Conservation (phyloP, 2,797 vertebrate species). For the Arnoldichthys spilopterus region DNA sequence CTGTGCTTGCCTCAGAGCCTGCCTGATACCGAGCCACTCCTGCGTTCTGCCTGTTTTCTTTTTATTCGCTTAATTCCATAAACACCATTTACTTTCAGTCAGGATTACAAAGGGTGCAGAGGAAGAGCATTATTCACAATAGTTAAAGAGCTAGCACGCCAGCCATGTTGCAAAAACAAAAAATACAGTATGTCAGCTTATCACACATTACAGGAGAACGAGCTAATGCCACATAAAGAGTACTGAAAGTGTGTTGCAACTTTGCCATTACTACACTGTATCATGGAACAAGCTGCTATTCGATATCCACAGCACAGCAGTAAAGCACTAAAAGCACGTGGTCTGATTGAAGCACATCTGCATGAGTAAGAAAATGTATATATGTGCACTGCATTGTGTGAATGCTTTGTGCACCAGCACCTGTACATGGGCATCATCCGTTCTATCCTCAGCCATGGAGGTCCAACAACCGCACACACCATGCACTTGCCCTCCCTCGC, state of each 20-base stretch:
- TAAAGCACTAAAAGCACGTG: background rate
- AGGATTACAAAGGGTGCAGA: constrained; percentile 56
- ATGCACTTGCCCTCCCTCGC: background rate
- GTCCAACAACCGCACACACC: constrained; percentile 18
- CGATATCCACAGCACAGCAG: background rate
- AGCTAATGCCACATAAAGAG: constrained; percentile 3
- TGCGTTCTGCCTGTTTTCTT: constrained; percentile 52
- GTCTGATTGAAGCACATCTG: background rate
- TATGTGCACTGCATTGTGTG: no score
- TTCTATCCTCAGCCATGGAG: background rate
- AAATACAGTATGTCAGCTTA: constrained; percentile 39
- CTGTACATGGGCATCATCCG: background rate
- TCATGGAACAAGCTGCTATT: background rate
- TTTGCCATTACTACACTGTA: constrained; percentile 1
- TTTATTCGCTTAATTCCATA: constrained; percentile 66
- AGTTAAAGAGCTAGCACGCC: constrained; percentile 57
- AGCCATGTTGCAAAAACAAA: constrained; percentile 52
- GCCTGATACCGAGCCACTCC: constrained; percentile 49
- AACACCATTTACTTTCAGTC: constrained; percentile 68
- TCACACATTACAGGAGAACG: constrained; percentile 45
- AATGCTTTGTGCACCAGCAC: background rate
- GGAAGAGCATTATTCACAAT: constrained; percentile 44
- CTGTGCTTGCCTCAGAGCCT: constrained; percentile 53
- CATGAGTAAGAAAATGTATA: background rate
- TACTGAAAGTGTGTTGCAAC: constrained; percentile 6